Percentiles rank a stretch among this genome's conserved stretches.
These are phyloP conservation scores for Sphaeridia pumilis DNA, from an alignment of 2,888 invertebrate genomes.

Conservation along the genomic window DNA sequence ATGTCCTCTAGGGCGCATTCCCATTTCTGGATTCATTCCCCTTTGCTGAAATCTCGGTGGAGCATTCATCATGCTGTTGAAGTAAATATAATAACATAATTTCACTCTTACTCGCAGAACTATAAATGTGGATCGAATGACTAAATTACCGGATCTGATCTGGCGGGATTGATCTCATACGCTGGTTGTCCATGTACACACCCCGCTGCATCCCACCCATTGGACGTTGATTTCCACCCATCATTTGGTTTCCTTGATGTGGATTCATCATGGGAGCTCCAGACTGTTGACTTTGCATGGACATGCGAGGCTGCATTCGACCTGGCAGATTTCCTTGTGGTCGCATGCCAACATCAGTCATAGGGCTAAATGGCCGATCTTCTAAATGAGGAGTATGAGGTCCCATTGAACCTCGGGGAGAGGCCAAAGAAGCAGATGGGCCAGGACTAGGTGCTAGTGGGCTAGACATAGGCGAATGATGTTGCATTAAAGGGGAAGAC, in stretches of 20 bases:
- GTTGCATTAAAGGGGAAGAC: slow-evolving; percentile 41
- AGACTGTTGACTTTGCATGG: slow-evolving; percentile 20
- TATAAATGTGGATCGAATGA: background rate
- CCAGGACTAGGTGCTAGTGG: slow-evolving; percentile 36
- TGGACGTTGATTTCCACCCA: slow-evolving; percentile 16
- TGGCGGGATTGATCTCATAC: slow-evolving; percentile 23
- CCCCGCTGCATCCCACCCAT: too few relatives aligned
- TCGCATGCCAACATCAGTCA: slow-evolving; percentile 38
- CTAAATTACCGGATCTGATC: slow-evolving; percentile 26
- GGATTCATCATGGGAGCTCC: slow-evolving; percentile 28
- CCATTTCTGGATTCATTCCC: slow-evolving; percentile 29
- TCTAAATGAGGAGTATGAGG: slow-evolving; percentile 38
- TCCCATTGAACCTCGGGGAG: slow-evolving; percentile 29
- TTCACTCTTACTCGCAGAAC: background rate
- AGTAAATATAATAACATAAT: background rate
- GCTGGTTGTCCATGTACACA: slow-evolving; percentile 22
- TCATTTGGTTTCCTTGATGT: slow-evolving; percentile 18
- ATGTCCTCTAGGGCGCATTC: slow-evolving; percentile 27
- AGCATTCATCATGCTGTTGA: slow-evolving; percentile 13
- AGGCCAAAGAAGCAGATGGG: slow-evolving; percentile 32
- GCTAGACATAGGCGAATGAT: slow-evolving; percentile 37
- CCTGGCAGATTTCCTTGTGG: slow-evolving; percentile 32
- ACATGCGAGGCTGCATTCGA: slow-evolving; percentile 42
- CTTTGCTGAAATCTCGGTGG: slow-evolving; percentile 27
- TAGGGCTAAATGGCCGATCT: slow-evolving; percentile 49